A percentile compares a stretch with the other conserved stretches of the same genome.
phyloP scores from a whole-genome alignment of 30 jellyfish, hydroid and myxozoan genomes.

The Hydra vulgaris region DNA sequence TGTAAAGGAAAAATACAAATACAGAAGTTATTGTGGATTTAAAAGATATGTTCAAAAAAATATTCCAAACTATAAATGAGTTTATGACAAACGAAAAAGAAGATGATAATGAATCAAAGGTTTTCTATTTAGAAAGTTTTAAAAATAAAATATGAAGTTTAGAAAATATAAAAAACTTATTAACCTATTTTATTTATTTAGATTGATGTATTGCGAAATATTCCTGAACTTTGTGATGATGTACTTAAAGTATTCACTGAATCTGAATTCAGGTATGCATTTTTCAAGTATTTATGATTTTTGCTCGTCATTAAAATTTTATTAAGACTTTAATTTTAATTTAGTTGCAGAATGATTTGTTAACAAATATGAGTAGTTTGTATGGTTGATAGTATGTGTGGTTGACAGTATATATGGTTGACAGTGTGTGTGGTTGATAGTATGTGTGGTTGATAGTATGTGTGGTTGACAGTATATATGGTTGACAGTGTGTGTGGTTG shows the following conservation, averaged over 20 bases:
- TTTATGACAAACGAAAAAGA: conserved; percentile 33
- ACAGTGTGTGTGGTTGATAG: too few relatives aligned
- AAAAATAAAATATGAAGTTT: too few relatives aligned
- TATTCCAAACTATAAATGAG: conserved; percentile 29
- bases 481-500: too few relatives aligned
- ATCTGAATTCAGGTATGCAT: conserved; percentile 55
- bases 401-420: too few relatives aligned
- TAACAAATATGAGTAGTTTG: too few relatives aligned
- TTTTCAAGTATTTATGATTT: background rate
- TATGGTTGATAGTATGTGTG: too few relatives aligned
- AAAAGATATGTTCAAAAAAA: conserved; percentile 39
- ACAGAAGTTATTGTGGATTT: conserved; percentile 20
- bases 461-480: too few relatives aligned
- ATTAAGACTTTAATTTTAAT: too few relatives aligned
- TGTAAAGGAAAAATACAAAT: background rate
- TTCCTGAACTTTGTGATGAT: conserved; percentile 44
- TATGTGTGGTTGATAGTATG: too few relatives aligned
- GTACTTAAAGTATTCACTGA: conserved; percentile 41
- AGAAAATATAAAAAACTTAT: background rate
- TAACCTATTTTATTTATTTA: background rate
- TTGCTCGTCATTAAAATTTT: background rate
- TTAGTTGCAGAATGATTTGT: too few relatives aligned
- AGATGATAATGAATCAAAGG: conserved; percentile 44
- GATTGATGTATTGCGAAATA: conserved; percentile 48
- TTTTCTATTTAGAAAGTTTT: background rate